Base-by-base conservation (phyloP, 2,113 vertebrate genomes). In the Esox niger region DNA sequence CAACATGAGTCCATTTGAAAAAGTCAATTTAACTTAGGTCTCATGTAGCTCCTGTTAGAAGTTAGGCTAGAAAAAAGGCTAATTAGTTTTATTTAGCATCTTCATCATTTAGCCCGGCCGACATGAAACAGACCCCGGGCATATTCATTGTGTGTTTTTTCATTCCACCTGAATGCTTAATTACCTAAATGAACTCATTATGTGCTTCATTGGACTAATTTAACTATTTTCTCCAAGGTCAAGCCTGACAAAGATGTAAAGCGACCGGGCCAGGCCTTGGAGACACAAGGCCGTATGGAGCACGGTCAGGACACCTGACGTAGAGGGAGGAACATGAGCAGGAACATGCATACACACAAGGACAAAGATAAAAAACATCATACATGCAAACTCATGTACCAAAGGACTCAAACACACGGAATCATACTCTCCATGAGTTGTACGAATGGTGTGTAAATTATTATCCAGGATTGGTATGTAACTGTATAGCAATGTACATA, bases 161-260 rank as follows among this genome's bases (percentile, higher is more conserved):
- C 47, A 68, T 90, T 89, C 84, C 80, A 87, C 84, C 81, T 87
- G 83, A 90, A 86, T 84, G 86, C 86, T 88, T 90, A 89, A 90
- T 91, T 88, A 88, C 88, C 83, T 87, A 84, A 90, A 88, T 90
- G 79, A 89, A 88, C 86, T 85, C 85, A 89, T 92, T 88, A 89
- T 85, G 79, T 87, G 86, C 83, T 85, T 88, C 81, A 81, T 59
- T 88, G 82, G 75, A 80, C 87, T 83, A 84, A 90, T 92, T 83
- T 86, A 83, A 84, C 81, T 86, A 74, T 80, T 81, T 81, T 84
- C 75, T 84, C 81, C 86, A 90, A 91, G 86, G 89, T 90, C 84
- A 89, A 75, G 72, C 77, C 79, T 87, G 86, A 87, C 79, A 89
- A 78, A 87, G 83, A 89, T 91, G 84, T 87, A 88, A 86, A 88